Evolutionary conservation across 2,888 invertebrate genomes (phyloP).

Genomic region (Melitaea athalia): DNA sequence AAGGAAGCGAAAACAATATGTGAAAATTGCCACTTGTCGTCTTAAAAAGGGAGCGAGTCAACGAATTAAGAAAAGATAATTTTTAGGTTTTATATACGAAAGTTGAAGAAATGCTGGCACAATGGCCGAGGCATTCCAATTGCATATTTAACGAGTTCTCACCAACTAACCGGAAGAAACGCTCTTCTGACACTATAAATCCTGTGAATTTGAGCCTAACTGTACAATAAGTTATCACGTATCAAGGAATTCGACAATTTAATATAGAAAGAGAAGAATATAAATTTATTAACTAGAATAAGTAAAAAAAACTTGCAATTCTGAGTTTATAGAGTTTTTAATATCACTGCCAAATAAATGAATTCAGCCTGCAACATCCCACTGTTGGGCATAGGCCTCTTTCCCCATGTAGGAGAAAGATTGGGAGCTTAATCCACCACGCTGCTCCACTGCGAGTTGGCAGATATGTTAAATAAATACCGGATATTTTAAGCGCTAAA

Average conservation of each 20-base stretch:
- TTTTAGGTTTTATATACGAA: constrained; percentile 18
- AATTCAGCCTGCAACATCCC: no score
- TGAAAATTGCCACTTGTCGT: constrained; percentile 16
- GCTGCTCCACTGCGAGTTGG: no score
- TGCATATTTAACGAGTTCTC: constrained; percentile 65
- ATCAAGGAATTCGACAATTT: background rate
- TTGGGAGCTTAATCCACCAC: no score
- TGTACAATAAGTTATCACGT: background rate
- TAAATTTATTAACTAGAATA: no score
- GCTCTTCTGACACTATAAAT: constrained; percentile 23
- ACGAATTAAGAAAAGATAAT: constrained; percentile 12
- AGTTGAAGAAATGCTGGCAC: constrained; percentile 23
- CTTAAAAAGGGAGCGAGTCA: constrained; percentile 8
- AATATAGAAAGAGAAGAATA: no score
- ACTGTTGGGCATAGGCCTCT: no score
- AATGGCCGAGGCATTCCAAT: constrained; percentile 40
- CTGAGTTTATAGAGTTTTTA: no score
- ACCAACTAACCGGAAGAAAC: constrained; percentile 47
- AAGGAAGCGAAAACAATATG: constrained; percentile 13
- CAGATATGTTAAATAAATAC: no score
- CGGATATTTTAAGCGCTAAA: no score
- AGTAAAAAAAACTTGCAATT: no score
- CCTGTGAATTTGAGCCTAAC: constrained; percentile 3
- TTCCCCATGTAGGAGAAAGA: no score
- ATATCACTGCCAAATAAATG: no score